phyloP scores from a whole-genome alignment of 2,888 invertebrate genomes.

The Byasa hedistus region DNA sequence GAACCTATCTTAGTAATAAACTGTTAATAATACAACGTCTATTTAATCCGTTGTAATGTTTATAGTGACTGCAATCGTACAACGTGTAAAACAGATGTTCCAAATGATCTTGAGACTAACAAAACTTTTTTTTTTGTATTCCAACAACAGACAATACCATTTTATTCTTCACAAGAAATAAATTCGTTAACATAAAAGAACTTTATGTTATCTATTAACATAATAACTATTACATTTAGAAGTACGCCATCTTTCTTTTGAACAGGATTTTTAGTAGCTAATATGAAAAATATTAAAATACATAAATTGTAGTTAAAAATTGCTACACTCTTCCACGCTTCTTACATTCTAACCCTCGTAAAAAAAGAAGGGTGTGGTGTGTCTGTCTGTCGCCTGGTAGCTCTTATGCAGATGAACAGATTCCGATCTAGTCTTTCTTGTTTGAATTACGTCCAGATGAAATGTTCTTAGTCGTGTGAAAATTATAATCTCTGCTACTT shows the following conservation, averaged over 20 bases:
- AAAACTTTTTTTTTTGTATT: not conserved
- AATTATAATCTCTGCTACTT: too few species aligned
- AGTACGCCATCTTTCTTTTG: not conserved
- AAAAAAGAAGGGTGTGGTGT: too few species aligned
- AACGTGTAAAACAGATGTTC: conserved; percentile 28
- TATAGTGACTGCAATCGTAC: conserved; percentile 3
- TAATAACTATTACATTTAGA: not conserved
- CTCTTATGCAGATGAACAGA: too few species aligned
- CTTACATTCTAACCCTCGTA: too few species aligned
- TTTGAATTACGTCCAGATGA: too few species aligned
- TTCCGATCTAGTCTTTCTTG: too few species aligned
- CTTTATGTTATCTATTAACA: not conserved
- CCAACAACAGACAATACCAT: not conserved
- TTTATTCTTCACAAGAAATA: not conserved
- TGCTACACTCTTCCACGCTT: too few species aligned
- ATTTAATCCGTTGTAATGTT: conserved; percentile 17
- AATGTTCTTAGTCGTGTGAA: too few species aligned
- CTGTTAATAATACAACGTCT: conserved; percentile 9
- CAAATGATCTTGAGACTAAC: conserved; percentile 5
- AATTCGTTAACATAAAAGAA: not conserved
- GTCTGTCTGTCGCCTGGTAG: too few species aligned
- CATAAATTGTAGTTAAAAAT: too few species aligned
- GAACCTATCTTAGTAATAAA: not conserved
- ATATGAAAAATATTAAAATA: too few species aligned
- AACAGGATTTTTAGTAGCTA: not conserved